phyloP scores from a whole-genome alignment of 2,113 vertebrate species.

The Choloepus hoffmanni region DNA sequence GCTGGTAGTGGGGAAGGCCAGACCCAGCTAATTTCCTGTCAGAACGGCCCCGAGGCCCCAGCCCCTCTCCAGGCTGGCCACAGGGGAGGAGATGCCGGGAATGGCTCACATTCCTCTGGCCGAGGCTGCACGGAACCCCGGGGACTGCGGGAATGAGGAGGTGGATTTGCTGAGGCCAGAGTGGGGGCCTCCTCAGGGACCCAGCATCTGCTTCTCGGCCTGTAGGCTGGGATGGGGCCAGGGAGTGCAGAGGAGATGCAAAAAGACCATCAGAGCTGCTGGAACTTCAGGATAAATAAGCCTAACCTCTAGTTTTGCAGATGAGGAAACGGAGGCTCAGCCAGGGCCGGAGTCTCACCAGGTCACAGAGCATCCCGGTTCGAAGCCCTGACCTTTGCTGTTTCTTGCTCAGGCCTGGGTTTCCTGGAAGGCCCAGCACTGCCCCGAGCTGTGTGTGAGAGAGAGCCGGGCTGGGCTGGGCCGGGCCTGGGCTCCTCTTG shows the following conservation, averaged over 20 bases:
- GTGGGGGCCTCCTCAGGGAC: conserved; percentile 9
- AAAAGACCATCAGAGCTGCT: neutral
- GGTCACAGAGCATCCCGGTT: neutral
- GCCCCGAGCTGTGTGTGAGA: neutral
- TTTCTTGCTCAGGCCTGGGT: neutral
- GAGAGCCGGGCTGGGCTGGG: neutral
- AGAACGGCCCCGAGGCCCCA: conserved; percentile 87
- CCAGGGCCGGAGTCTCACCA: neutral
- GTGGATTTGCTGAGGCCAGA: conserved; percentile 53
- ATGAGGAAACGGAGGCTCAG: conserved; percentile 15
- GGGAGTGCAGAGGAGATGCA: neutral
- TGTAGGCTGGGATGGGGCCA: conserved; percentile 7
- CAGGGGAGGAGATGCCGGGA: conserved; percentile 90
- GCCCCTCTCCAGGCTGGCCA: conserved; percentile 85
- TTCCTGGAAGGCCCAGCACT: conserved; percentile 42
- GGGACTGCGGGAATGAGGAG: conserved; percentile 71
- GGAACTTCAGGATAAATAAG: neutral
- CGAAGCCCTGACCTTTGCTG: neutral
- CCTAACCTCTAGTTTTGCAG: neutral
- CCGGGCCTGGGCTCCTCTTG: neutral
- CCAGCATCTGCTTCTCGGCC: conserved; percentile 49
- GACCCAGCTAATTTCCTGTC: conserved; percentile 90
- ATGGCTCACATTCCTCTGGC: conserved; percentile 89
- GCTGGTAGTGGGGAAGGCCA: conserved; percentile 86
- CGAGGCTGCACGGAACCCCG: neutral